Conservation (phyloP, 2,888 invertebrate species). For the Cistogaster globosa region DNA sequence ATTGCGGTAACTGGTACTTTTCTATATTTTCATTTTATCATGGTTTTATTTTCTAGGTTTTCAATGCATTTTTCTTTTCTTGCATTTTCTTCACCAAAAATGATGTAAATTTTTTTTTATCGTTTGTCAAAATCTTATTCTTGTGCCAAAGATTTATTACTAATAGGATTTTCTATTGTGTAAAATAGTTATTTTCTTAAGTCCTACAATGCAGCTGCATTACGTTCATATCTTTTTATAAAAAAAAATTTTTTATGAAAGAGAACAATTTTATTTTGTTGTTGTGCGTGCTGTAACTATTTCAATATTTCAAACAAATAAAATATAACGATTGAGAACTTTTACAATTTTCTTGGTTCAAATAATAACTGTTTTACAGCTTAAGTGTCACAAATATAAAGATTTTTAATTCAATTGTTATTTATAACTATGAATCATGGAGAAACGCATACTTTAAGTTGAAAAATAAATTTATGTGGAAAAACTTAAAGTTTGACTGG, state of each 20-base stretch:
- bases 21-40: not conserved
- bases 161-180: conserved; percentile 63
- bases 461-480: too few species aligned
- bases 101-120: conserved; percentile 40
- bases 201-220: not conserved
- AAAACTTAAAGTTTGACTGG: too few species aligned
- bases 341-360: too few species aligned
- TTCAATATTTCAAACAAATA: too few species aligned
- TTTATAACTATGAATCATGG: too few species aligned
- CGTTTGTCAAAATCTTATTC: conserved; percentile 19
- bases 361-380: too few species aligned
- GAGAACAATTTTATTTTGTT: too few species aligned
- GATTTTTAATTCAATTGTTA: too few species aligned
- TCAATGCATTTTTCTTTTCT: not conserved
- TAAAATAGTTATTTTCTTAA: not conserved
- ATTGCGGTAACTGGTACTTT: conserved; percentile 17
- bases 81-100: not conserved
- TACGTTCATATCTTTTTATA: not conserved
- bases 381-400: too few species aligned
- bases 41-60: not conserved
- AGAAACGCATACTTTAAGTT: too few species aligned
- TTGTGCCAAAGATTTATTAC: conserved; percentile 59
- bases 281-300: too few species aligned
- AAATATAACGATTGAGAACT: too few species aligned
- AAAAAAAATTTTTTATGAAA: not conserved